These are phyloP conservation scores for Cryptophagus acutangulus DNA, from an alignment of 2,888 invertebrate species.

Conservation along the genomic window DNA sequence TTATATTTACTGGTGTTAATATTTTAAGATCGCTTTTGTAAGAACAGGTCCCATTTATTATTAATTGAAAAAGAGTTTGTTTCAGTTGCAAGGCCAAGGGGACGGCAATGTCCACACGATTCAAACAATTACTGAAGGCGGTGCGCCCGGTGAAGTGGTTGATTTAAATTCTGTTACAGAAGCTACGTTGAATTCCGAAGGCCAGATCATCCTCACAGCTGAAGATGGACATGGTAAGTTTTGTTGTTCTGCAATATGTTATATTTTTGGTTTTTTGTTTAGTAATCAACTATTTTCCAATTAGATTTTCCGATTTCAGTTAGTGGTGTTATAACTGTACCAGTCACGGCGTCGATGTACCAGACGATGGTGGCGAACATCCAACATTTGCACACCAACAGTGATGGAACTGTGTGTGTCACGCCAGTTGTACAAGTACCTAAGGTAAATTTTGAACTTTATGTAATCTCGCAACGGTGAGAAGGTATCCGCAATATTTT, in stretches of 20 bases:
- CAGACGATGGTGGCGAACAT: slow-evolving; percentile 93
- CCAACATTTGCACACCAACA: slow-evolving; percentile 66
- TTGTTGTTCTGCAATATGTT: slow-evolving; percentile 8
- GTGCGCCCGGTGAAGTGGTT: slow-evolving; percentile 74
- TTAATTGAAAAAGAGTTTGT: too few relatives aligned
- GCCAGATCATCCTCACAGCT: slow-evolving; percentile 90
- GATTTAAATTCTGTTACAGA: slow-evolving; percentile 87
- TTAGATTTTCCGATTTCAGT: slow-evolving; percentile 58
- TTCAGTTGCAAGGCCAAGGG: slow-evolving; percentile 60
- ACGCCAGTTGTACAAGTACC: slow-evolving; percentile 79
- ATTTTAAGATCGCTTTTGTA: too few relatives aligned
- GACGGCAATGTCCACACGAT: slow-evolving; percentile 60
- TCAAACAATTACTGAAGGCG: slow-evolving; percentile 72
- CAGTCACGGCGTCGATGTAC: slow-evolving; percentile 92
- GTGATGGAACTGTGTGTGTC: slow-evolving; percentile 78
- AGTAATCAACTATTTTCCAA: too few relatives aligned
- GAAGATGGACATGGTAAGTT: slow-evolving; percentile 85
- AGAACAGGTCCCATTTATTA: too few relatives aligned
- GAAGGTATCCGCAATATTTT: too few relatives aligned
- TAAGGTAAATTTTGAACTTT: too few relatives aligned
- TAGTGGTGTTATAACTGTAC: slow-evolving; percentile 92
- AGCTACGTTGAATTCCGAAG: slow-evolving; percentile 86
- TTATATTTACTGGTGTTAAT: too few relatives aligned
- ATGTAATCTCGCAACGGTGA: too few relatives aligned
- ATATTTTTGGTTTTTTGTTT: too few relatives aligned